Percentiles rank a stretch among this genome's conserved stretches.
Evolutionary conservation across 1,140 invertebrate species (phyloP).

Genomic region (Microplitis demolitor): DNA sequence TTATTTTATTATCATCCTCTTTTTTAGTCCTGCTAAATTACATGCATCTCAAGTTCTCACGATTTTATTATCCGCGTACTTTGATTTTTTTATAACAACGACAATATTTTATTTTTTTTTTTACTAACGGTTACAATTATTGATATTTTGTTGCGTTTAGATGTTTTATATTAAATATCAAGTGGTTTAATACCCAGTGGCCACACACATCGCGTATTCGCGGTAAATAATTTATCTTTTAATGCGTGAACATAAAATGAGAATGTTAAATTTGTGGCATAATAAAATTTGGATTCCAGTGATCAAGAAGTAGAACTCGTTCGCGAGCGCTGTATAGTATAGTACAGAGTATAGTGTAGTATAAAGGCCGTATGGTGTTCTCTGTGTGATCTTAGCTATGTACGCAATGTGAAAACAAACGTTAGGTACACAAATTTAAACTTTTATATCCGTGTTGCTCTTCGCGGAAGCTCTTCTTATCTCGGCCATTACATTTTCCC

Average conservation of each 20-base stretch:
- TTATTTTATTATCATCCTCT: too few relatives aligned
- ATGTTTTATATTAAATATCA: too few relatives aligned
- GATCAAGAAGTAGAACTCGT: constrained; percentile 1
- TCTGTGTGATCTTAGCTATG: neutral
- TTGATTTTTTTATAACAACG: neutral
- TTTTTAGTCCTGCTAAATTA: neutral
- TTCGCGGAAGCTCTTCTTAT: constrained; percentile 46
- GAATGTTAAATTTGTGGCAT: neutral
- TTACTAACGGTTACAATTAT: too few relatives aligned
- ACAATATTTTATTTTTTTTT: too few relatives aligned
- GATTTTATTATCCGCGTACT: constrained; percentile 4
- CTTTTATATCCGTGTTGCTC: constrained; percentile 41
- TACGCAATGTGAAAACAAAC: constrained; percentile 41
- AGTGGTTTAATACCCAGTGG: neutral
- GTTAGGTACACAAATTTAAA: constrained; percentile 30
- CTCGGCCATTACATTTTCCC: constrained; percentile 24
- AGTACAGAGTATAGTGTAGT: too few relatives aligned
- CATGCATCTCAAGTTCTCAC: neutral
- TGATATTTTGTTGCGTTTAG: too few relatives aligned
- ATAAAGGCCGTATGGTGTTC: constrained; percentile 13
- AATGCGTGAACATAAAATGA: neutral
- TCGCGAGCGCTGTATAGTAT: constrained; percentile 11
- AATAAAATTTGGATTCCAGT: constrained; percentile 10
- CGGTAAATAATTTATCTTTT: neutral
- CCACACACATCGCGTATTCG: neutral